Evolutionary conservation across 2,888 invertebrate genomes (phyloP).

Genomic region (Hemaris fuciformis): DNA sequence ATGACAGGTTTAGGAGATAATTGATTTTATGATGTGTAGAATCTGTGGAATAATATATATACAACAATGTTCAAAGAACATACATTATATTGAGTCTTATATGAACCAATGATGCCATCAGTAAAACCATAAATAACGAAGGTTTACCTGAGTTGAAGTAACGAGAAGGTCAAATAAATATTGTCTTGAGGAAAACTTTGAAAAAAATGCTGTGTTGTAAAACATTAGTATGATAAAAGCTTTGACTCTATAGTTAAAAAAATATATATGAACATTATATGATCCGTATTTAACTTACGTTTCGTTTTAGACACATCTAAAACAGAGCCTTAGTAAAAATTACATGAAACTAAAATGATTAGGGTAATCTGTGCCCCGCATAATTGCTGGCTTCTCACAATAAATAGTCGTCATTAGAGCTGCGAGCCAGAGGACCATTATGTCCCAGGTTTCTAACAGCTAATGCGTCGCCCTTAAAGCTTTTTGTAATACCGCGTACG

Average conservation of each 20-base stretch:
- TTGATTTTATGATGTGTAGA: not conserved
- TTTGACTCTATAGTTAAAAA: not conserved
- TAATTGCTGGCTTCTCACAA: constrained; percentile 36
- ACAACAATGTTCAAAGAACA: not conserved
- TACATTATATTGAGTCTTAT: too few relatives aligned
- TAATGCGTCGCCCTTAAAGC: constrained; percentile 32
- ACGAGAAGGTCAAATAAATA: not conserved
- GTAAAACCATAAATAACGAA: not conserved
- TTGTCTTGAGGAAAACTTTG: not conserved
- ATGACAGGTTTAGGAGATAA: not conserved
- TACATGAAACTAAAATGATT: not conserved
- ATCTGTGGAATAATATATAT: too few relatives aligned
- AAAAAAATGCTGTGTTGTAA: not conserved
- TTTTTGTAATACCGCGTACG: constrained; percentile 42
- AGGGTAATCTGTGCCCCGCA: not conserved
- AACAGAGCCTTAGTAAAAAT: not conserved
- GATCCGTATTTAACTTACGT: not conserved
- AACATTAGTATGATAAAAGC: not conserved
- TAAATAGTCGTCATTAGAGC: constrained; percentile 60
- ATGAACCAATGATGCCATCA: not conserved
- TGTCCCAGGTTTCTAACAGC: constrained; percentile 25
- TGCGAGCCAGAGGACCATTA: constrained; percentile 43
- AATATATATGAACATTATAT: not conserved
- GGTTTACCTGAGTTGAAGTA: not conserved
- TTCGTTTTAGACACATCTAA: not conserved